Conservation (phyloP, 2,888 invertebrate species). For the Lasiommata megera region DNA sequence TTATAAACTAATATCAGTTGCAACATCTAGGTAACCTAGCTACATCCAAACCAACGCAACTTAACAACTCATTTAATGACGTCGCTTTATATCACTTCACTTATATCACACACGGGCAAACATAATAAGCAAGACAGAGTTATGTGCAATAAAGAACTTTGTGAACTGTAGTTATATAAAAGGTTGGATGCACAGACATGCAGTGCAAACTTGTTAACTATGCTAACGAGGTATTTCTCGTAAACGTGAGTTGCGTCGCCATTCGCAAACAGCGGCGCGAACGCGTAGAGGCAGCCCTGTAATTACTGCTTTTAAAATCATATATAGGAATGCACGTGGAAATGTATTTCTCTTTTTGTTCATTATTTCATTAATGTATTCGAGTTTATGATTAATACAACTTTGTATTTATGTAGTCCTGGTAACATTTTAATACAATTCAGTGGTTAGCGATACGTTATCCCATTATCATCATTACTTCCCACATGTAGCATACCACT, state of each 20-base stretch:
- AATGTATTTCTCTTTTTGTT: constrained; percentile 4
- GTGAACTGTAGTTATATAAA: constrained; percentile 7
- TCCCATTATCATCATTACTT: no score
- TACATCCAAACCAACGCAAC: background rate
- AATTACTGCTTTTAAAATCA: background rate
- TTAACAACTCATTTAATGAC: constrained; percentile 5
- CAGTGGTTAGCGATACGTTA: no score
- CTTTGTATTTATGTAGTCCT: no score
- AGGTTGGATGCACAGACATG: constrained; percentile 9
- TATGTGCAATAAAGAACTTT: constrained; percentile 3
- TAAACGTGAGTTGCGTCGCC: constrained; percentile 5
- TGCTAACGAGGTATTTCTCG: constrained; percentile 11
- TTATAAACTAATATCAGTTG: no score
- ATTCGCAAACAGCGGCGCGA: constrained; percentile 1
- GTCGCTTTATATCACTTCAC: background rate
- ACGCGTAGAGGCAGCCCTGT: constrained; percentile 5
- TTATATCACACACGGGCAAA: no score
- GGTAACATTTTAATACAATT: no score
- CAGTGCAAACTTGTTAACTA: constrained; percentile 13
- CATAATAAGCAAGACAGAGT: constrained; percentile 2
- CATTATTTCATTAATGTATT: background rate
- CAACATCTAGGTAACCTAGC: no score
- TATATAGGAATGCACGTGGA: constrained; percentile 3
- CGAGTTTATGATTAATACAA: no score
- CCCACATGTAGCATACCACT: no score